Evolutionary conservation across 2,113 vertebrate species (phyloP).

Genomic region (Ceyx cyanopectus): DNA sequence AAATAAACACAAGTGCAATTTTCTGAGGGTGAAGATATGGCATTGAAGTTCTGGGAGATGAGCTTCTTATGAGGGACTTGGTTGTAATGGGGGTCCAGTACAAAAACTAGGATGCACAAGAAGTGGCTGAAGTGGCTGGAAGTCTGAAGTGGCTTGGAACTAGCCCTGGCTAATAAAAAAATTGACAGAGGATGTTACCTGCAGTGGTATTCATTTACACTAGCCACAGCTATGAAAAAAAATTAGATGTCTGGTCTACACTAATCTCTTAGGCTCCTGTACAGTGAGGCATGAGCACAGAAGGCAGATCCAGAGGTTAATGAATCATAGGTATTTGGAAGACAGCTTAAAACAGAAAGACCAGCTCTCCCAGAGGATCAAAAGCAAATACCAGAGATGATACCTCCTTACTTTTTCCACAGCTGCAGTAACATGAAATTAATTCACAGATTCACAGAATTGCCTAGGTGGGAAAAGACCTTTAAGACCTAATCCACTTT

Average conservation of each 20-base stretch:
- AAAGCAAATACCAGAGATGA: neutral
- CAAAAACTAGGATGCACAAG: neutral
- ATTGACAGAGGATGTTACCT: neutral
- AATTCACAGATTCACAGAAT: neutral
- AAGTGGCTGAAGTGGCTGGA: neutral
- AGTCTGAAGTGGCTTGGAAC: neutral
- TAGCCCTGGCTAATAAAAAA: neutral
- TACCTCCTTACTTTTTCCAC: neutral
- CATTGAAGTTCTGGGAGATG: neutral
- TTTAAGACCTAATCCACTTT: too few relatives aligned
- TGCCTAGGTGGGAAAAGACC: too few relatives aligned
- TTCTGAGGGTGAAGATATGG: neutral
- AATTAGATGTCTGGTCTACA: neutral
- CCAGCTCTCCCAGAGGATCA: neutral
- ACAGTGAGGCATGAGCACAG: neutral
- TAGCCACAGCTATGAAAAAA: neutral
- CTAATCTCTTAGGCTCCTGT: neutral
- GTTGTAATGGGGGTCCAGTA: neutral
- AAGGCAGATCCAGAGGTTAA: neutral
- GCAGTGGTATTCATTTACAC: neutral
- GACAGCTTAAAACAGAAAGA: neutral
- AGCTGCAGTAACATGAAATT: neutral
- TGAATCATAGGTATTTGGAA: neutral
- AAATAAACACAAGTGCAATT: neutral
- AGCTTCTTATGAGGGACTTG: neutral